Conservation (phyloP, 2,797 vertebrate species). For the Rhincodon typus region DNA sequence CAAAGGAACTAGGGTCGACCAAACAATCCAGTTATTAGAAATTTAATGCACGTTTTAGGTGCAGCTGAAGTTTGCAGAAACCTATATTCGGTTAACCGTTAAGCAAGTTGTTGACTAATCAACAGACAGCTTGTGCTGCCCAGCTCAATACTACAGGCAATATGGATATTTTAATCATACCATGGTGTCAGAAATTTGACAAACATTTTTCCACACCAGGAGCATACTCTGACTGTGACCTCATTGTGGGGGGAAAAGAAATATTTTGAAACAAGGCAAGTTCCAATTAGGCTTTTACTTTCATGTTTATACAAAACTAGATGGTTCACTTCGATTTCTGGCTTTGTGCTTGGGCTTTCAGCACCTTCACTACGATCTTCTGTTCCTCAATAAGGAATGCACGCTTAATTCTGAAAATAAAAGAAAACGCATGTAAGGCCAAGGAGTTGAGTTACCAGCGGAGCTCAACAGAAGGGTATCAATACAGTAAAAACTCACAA, state of each 20-base stretch:
- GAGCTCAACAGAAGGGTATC: background rate
- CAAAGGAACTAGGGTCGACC: background rate
- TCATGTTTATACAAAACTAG: constrained; percentile 15
- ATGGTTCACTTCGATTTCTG: constrained; percentile 85
- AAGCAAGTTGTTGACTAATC: background rate
- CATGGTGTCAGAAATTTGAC: background rate
- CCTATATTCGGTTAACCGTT: background rate
- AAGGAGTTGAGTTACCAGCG: background rate
- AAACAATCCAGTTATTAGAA: background rate
- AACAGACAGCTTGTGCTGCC: background rate
- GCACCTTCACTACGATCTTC: constrained; percentile 97
- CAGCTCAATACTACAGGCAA: background rate
- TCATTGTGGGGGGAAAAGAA: background rate
- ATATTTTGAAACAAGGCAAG: constrained; percentile 15
- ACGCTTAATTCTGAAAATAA: constrained; percentile 79
- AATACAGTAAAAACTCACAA: background rate
- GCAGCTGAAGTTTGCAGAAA: background rate
- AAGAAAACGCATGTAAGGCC: constrained; percentile 38
- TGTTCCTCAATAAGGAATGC: constrained; percentile 99
- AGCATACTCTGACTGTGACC: no score
- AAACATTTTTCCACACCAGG: background rate
- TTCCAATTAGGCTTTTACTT: constrained; percentile 30
- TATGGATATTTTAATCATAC: background rate
- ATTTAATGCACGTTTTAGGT: background rate
- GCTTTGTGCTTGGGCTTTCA: constrained; percentile 98